Base-by-base conservation (phyloP, 1,140 invertebrate species). In the Apis dorsata region DNA sequence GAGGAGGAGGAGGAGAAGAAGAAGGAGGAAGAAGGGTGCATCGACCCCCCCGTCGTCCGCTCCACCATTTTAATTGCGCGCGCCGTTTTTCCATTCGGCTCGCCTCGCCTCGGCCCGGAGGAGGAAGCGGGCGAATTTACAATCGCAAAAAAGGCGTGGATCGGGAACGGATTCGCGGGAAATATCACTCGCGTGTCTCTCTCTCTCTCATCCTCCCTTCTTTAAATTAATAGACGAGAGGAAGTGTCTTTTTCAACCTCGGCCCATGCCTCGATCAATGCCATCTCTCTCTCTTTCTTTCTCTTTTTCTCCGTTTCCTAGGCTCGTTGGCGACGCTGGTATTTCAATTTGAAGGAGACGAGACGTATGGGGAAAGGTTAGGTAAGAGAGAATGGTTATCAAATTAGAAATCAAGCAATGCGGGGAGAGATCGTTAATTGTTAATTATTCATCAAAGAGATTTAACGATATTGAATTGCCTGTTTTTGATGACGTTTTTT, bases 51-150 rank as follows among this genome's bases (percentile, higher is more conserved):
- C 34, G 84, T 69, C 85, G 79, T 69, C 74, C 79, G 72, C 83
- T 86, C 82, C 69, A 83, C 57, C 81, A 86, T 91, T 91, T 91
- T 92, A 92, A 92, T 92, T 92, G 86, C 90, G 80, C 83, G 81
- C 73, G 65, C 65, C 53, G 53, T 88, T 91, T 91, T 92, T 91
- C 90, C 89, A 87, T 34, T 34, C 34, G 2, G 63, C 76, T 66
- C 69, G n/a, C 57, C 53, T 15, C 55, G 55, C 55, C 55, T 9
- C 2, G 2, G 82, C 73, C 87, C 24, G 28, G 1, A 34, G 34
- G 34, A 90, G 90, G 89, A 91, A 92, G 88, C 86, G 88, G 34
- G 34, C 34, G 34, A 44, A 85, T 85, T 85, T 90, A 88, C 86
- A 86, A 88, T 86, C 74, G 86, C 84, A 86, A 81, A 87, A 89